Base-by-base conservation (phyloP, 2,888 invertebrate species). In the Saturnia pavonia region DNA sequence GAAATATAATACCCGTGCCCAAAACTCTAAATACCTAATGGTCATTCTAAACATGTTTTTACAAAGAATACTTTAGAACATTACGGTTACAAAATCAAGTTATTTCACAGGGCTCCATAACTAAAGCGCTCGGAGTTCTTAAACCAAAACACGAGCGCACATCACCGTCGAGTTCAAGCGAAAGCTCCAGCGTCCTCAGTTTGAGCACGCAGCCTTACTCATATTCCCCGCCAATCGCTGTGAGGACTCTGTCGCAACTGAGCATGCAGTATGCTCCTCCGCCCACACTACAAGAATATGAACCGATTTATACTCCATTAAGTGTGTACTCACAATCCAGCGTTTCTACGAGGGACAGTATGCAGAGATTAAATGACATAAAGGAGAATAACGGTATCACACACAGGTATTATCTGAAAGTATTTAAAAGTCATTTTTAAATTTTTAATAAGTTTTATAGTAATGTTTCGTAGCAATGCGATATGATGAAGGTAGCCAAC, bases 101-200 rank as follows among this genome's bases (percentile, higher is more conserved):
- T 82, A 88, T 66, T 43, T 75, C 75, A n/a, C 91, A 97, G 97
- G 96, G 96, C 74, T 96, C 96, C 68, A 93, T 97, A 86, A 96
- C 96, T 73, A 94, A 96, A 73, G 97, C 96, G 6, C 89, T 97
- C 57, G 97, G 97, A 67, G 97, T 95, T 63, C 95, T 96, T 7
- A 95, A 96, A 78, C 94, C 95, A 72, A 94, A 94, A 75, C 92
- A 93, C 75, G 96, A 96, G 70, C 94, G 96, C 72, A 95, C 95
- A 0, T 96, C 96, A 0, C 96, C 96, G 0, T 96, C 96, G 0
- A 96, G 96, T 66, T 96, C 96, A 0, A 96, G 96, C 70, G 95
- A 95, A 78, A 95, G 94, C 75, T 95, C 95, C 11, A 95, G 95
- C 74, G 94, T 95, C 12, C 82, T 95, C 65, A 95, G 95, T 75